A percentile compares a stretch with the other conserved stretches of the same genome.
Conservation (phyloP, 2,888 invertebrate genomes). For the Nymphalis c-album region DNA sequence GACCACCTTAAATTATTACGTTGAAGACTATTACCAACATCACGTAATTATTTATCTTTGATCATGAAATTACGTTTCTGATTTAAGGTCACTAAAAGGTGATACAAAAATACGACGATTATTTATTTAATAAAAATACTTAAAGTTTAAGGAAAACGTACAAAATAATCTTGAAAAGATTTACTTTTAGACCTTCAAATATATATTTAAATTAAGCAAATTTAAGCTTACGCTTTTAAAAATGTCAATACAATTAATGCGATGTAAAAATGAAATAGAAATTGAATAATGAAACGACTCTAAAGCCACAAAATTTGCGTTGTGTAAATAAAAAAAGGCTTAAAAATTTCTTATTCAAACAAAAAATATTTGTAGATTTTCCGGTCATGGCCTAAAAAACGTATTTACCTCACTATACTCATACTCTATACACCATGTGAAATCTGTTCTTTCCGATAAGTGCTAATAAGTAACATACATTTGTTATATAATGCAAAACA, state of each 20-base stretch:
- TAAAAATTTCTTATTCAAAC: slow-evolving; percentile 1
- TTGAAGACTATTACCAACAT: slow-evolving; percentile 23
- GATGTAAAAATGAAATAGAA: too few species aligned
- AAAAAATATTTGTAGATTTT: slow-evolving; percentile 22
- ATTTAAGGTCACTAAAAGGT: slow-evolving; percentile 8
- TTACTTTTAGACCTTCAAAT: too few species aligned
- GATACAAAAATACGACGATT: not conserved
- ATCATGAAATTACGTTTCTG: slow-evolving; percentile 14
- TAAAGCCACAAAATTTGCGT: not conserved
- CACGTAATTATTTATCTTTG: slow-evolving; percentile 28
- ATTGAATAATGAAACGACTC: not conserved
- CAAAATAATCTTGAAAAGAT: too few species aligned
- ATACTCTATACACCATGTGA: not conserved
- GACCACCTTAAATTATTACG: slow-evolving; percentile 23
- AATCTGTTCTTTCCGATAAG: not conserved
- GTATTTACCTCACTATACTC: slow-evolving; percentile 2
- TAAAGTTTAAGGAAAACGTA: too few species aligned
- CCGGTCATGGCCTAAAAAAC: slow-evolving; percentile 4
- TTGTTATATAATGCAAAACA: slow-evolving; percentile 13
- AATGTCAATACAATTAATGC: too few species aligned
- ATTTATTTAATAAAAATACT: not conserved
- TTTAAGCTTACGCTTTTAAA: too few species aligned
- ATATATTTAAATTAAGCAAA: too few species aligned
- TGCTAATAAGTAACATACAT: slow-evolving; percentile 7
- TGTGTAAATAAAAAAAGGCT: not conserved